Evolutionary conservation across 2,113 vertebrate genomes (phyloP).

Genomic region (Phaethornis superciliosus): DNA sequence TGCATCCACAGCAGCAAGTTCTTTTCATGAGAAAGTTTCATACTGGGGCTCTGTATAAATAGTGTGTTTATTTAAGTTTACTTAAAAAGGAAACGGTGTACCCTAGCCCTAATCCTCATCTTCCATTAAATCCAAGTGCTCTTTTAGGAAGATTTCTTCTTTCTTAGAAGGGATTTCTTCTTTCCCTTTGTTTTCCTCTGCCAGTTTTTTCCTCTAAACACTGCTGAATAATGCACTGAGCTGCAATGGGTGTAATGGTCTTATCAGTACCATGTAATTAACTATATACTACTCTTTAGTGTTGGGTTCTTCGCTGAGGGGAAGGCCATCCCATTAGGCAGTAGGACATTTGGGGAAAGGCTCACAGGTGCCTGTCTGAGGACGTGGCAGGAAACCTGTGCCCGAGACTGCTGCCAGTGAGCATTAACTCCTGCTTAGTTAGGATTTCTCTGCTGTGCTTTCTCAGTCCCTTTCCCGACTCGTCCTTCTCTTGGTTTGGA

Average conservation of each 20-base stretch:
- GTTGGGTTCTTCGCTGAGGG: neutral
- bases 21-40: too few species aligned
- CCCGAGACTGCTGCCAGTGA: neutral
- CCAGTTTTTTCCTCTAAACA: neutral
- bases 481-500: neutral
- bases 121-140: neutral
- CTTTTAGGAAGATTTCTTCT: neutral
- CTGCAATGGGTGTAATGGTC: neutral
- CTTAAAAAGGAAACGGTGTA: neutral
- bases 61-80: neutral
- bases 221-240: constrained; percentile 11
- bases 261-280: neutral
- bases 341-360: neutral
- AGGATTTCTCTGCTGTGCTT: neutral
- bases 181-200: neutral
- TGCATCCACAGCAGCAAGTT: neutral
- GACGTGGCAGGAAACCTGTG: neutral
- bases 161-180: too few species aligned
- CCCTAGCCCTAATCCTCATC: rapidly evolving
- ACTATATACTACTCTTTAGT: neutral
- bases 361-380: neutral
- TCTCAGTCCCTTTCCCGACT: neutral
- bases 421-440: neutral
- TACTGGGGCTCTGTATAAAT: too few species aligned
- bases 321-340: neutral